Evolutionary conservation across 2,113 vertebrate species (phyloP).

Genomic region (Podarcis cretensis): DNA sequence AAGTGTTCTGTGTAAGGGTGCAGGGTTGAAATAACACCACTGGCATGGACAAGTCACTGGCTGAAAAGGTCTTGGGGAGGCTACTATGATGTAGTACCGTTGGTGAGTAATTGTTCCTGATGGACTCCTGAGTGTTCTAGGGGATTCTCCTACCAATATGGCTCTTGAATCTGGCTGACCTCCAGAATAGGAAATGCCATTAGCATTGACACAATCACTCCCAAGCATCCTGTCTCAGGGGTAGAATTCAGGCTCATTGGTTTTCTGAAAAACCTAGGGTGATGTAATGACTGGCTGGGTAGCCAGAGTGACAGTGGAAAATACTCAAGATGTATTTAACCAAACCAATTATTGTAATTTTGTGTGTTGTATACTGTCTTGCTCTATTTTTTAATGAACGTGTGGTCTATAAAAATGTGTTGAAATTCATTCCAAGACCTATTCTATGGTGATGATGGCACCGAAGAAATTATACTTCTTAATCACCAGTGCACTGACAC

Average conservation of each 20-base stretch:
- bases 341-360: not conserved
- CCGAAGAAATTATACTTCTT: too few relatives aligned
- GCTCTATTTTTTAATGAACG: too few relatives aligned
- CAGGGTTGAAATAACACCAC: not conserved
- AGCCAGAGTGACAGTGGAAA: not conserved
- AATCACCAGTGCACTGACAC: too few relatives aligned
- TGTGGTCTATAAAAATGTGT: too few relatives aligned
- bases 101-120: not conserved
- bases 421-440: too few relatives aligned
- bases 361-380: too few relatives aligned
- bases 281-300: not conserved
- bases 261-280: not conserved
- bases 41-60: not conserved
- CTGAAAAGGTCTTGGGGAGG: too few relatives aligned
- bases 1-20: not conserved
- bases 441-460: too few relatives aligned
- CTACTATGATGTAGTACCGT: too few relatives aligned
- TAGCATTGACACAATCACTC: not conserved
- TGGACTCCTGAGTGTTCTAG: not conserved
- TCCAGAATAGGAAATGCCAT: not conserved
- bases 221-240: not conserved
- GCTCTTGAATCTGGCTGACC: too few relatives aligned
- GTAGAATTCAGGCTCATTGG: not conserved
- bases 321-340: not conserved
- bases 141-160: not conserved